phyloP scores from a whole-genome alignment of 2,113 vertebrate genomes.

The Speoplatyrhinus poulsoni region DNA sequence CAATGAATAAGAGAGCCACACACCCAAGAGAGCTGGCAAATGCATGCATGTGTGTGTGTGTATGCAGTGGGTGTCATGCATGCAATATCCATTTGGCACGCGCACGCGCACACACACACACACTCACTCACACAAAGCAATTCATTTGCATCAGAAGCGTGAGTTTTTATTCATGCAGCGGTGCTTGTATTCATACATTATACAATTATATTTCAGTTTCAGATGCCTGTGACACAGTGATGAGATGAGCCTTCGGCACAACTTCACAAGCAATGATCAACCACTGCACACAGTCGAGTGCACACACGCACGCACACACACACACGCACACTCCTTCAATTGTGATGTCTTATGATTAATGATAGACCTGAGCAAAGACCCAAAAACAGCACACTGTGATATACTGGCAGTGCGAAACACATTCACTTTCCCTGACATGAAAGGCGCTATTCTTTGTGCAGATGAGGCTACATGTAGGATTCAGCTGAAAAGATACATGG shows the following conservation, averaged over 20 bases:
- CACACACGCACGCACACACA: slow-evolving; percentile 5
- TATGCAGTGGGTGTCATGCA: background rate
- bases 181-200: slow-evolving; percentile 62
- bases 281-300: slow-evolving; percentile 10
- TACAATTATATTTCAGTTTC: slow-evolving; percentile 62
- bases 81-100: slow-evolving; percentile 3
- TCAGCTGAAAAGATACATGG: background rate
- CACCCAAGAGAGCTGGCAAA: slow-evolving; percentile 34
- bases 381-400: background rate
- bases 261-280: slow-evolving; percentile 29
- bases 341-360: slow-evolving; percentile 37
- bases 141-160: slow-evolving; percentile 51
- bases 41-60: slow-evolving; percentile 13
- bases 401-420: background rate
- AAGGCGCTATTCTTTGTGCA: background rate
- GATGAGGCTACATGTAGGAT: background rate
- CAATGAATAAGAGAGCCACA: slow-evolving; percentile 64
- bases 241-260: slow-evolving; percentile 56
- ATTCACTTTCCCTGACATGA: background rate
- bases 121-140: slow-evolving; percentile 18
- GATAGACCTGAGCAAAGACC: slow-evolving; percentile 23
- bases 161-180: slow-evolving; percentile 60
- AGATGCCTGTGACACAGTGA: slow-evolving; percentile 52
- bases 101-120: slow-evolving; percentile 21
- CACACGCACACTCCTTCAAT: background rate